A percentile compares a stretch with the other conserved stretches of the same genome.
Conservation (phyloP, 2,888 invertebrate genomes). For the Hemicrepidius hirtus region DNA sequence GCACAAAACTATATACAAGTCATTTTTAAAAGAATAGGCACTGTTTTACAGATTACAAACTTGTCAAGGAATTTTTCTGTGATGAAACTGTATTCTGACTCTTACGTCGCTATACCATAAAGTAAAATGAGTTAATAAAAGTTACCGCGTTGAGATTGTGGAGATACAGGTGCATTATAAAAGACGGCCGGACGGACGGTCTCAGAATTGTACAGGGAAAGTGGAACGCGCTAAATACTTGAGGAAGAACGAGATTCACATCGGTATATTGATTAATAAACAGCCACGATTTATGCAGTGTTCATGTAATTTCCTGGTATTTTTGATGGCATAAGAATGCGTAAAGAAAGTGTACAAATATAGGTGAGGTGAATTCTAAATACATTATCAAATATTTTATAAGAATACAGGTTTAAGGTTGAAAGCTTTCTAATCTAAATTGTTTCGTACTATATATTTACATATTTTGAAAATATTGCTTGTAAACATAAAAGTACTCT, state of each 20-base stretch:
- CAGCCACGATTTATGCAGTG: constrained; percentile 1
- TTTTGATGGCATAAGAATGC: background rate
- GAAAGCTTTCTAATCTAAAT: too few relatives aligned
- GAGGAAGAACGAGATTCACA: constrained; percentile 38
- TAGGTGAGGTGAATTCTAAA: too few relatives aligned
- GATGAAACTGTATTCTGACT: background rate
- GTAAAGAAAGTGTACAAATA: too few relatives aligned
- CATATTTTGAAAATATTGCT: too few relatives aligned
- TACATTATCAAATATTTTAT: too few relatives aligned
- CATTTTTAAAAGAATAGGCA: constrained; percentile 11
- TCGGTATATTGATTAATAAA: constrained; percentile 26
- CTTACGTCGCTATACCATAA: constrained; percentile 8
- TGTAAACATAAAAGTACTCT: too few relatives aligned
- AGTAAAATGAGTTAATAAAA: constrained; percentile 6
- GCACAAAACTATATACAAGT: background rate
- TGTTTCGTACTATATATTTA: too few relatives aligned
- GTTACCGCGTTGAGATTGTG: constrained; percentile 16
- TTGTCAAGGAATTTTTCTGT: background rate
- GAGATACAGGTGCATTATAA: constrained; percentile 20
- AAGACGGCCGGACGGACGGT: constrained; percentile 35
- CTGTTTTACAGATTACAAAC: background rate
- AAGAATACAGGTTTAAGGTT: too few relatives aligned
- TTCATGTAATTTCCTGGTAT: constrained; percentile 4
- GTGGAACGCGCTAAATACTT: constrained; percentile 52
- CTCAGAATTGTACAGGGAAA: constrained; percentile 49